Conservation (phyloP, 2,797 vertebrate genomes). For the Hypotaenidia okinawae region DNA sequence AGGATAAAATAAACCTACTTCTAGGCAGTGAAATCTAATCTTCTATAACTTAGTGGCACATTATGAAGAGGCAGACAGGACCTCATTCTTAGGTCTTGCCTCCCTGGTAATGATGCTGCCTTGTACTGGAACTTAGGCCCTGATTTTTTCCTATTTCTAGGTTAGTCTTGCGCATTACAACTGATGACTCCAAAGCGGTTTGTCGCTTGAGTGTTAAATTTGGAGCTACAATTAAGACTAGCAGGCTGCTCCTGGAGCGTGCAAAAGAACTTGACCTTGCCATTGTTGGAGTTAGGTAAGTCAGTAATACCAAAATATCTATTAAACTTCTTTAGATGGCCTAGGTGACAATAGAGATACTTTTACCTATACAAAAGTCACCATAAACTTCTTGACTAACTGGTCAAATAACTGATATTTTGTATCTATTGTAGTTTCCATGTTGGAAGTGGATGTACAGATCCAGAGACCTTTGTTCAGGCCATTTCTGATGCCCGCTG, state of each 20-base stretch:
- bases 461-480: conserved; percentile 88
- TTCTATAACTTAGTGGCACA: not conserved
- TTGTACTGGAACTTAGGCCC: not conserved
- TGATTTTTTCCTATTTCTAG: conserved; percentile 65
- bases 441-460: conserved; percentile 95
- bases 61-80: not conserved
- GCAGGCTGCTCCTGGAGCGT: conserved; percentile 89
- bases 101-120: not conserved
- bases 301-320: not conserved
- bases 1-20: not conserved
- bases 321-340: not conserved
- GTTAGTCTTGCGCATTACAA: conserved; percentile 94
- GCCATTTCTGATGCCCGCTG: conserved; percentile 93
- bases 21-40: not conserved
- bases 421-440: conserved; percentile 85
- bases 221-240: conserved; percentile 90
- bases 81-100: not conserved
- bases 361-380: not conserved
- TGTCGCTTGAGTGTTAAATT: conserved; percentile 97
- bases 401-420: not conserved
- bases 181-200: conserved; percentile 94
- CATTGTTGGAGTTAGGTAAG: conserved; percentile 89
- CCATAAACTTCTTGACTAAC: not conserved
- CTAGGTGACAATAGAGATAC: not conserved
- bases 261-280: conserved; percentile 91